Conservation (phyloP, 2,113 vertebrate genomes). For the Uropsilus gracilis region DNA sequence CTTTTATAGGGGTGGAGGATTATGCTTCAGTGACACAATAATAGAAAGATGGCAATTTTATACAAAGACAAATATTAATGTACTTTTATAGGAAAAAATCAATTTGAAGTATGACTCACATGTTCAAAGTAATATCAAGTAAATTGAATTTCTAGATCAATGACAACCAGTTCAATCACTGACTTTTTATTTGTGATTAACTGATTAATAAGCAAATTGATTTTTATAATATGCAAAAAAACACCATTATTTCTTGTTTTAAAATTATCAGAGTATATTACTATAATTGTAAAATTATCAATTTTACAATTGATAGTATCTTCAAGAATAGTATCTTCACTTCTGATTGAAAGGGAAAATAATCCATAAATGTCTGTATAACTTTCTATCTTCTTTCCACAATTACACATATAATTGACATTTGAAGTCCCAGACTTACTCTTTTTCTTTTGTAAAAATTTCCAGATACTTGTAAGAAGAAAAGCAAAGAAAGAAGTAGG, state of each 20-base stretch:
- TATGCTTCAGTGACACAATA: not conserved
- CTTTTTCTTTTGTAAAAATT: not conserved
- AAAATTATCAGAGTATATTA: not conserved
- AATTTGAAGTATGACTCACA: not conserved
- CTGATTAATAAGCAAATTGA: not conserved
- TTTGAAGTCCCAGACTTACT: not conserved
- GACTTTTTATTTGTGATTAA: not conserved
- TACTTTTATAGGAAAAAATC: not conserved
- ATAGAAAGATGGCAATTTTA: not conserved
- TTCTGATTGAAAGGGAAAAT: not conserved
- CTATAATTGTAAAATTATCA: too few species aligned
- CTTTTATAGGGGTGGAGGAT: too few species aligned
- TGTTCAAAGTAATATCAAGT: not conserved
- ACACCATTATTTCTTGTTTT: not conserved
- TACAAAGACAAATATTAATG: not conserved
- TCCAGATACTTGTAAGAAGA: not conserved
- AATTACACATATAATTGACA: not conserved
- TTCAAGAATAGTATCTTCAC: not conserved
- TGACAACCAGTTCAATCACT: not conserved
- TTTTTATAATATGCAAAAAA: not conserved
- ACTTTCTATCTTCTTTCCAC: not conserved
- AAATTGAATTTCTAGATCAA: not conserved
- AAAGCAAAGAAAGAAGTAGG: not conserved
- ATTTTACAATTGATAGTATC: not conserved
- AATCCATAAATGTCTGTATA: not conserved